phyloP scores from a whole-genome alignment of 2,113 vertebrate genomes.

The Herpetotheres cachinnans region DNA sequence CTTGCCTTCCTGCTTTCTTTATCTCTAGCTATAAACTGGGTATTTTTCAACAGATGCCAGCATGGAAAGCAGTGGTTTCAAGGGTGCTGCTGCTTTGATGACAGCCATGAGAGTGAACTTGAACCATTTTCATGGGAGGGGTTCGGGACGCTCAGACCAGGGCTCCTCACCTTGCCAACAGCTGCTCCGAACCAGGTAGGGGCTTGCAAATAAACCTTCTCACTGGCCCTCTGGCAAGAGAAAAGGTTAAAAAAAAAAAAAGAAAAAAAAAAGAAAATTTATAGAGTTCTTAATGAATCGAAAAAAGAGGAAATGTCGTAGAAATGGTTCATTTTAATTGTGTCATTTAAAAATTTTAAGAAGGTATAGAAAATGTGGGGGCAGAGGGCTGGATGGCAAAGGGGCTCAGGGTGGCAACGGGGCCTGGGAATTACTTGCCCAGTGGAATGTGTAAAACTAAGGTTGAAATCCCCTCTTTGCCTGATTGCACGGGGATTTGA shows the following conservation, averaged over 20 bases:
- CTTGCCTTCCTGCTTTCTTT: background rate
- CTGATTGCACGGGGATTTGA: conserved; percentile 48
- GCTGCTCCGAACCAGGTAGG: background rate
- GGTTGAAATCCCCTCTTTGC: conserved; percentile 61
- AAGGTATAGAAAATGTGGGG: background rate
- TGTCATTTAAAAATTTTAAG: background rate
- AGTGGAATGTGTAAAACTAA: conserved; percentile 47
- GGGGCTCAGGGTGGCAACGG: background rate
- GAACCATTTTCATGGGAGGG: background rate
- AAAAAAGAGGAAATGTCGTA: background rate
- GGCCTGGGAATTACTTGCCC: conserved; percentile 17
- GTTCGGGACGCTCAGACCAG: background rate
- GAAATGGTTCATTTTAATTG: background rate
- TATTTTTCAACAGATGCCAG: background rate
- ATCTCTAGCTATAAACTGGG: background rate
- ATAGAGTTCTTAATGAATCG: background rate
- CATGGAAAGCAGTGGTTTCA: background rate
- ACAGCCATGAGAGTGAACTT: background rate
- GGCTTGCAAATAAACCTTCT: background rate
- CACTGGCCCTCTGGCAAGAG: background rate
- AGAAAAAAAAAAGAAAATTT: background rate
- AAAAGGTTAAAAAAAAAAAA: background rate
- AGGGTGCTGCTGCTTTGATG: background rate
- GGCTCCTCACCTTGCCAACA: background rate
- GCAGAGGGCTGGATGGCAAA: background rate